Evolutionary conservation across 2,888 invertebrate species (phyloP), one percentile per base, ranked within the genome.

Genomic region (Cerceris rybyensis): DNA sequence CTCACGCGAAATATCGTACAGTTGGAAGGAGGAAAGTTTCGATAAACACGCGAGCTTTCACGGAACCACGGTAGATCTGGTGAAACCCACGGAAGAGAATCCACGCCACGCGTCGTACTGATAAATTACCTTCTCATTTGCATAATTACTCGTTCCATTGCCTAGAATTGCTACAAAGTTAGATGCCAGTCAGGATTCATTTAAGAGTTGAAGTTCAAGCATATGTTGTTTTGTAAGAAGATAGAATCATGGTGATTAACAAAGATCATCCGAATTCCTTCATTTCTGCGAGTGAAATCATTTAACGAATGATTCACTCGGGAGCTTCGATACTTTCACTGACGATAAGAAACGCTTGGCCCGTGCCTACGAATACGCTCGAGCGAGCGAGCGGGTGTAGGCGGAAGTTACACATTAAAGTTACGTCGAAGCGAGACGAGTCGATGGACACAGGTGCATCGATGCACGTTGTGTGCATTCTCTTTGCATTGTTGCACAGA

Each of bases 361-460:
- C 46, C 69, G 60, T 59, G 68, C 49, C 63, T 46, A 50, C 52
- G 70, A 63, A 73, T 63, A 57, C 52, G 43, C 65, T 50, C 41
- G 64, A 17, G 46, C 16, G 46, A 11, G 42, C 65, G 74, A 63
- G 57, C 46, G 60, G 61, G 80, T 65, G 85, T 83, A 73, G 85
- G 82, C 85, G 86, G 84, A 87, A 85, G 85, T 87, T 84, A 78
- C 80, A 82, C 78, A 78, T 80, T 82, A 78, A 80, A 80, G 78
- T 82, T 82, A 80, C 81, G 78, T 84, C 80, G 78, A 81, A 79
- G 7, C 76, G 63, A 65, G 78, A 81, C 61, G 42, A 57, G 60
- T 49, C 50, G 50, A 17, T 70, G 65, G 63, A 78, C 82, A 82
- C 82, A 82, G 80, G 78, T 78, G 78, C 73, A 61, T 70, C 70